Base-by-base conservation (phyloP, 2,113 vertebrate species). In the Cnemophilus loriae region DNA sequence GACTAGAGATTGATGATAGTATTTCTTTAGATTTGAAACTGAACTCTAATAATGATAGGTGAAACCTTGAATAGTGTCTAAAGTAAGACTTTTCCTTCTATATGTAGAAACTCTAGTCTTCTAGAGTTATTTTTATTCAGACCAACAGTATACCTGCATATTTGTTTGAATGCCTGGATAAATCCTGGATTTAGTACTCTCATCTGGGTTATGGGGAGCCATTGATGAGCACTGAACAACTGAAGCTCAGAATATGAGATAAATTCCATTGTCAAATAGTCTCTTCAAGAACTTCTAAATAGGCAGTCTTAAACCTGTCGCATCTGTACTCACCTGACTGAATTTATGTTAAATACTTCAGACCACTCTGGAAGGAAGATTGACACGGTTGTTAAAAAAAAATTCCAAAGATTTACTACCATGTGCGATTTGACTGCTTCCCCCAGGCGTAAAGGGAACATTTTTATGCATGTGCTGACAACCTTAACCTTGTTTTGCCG, bases 391-490 rank as follows among this genome's bases (percentile, higher is more conserved):
- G 13, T 55, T 91, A 63, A 86, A 84, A 47, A 47, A 4, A 42
- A 18, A 35, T 87, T n/a, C 44, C 6, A 12, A 42, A 46, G 46
- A 27, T 82, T 57, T 10, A 20, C 46, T 83, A 8, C 52, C 22
- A 4, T 50, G 49, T n/a, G 46, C 35, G 85, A 24, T 61, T 93
- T 79, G 41, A 68, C 37, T 86, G 39, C 20, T 85, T 93, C 41
- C 4, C 19, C n/a, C 23, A 61, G 41, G 21, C 13, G 4, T 61
- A 79, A 91, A 59, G 57, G 37, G 64, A 93, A 76, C 13, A 6
- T 89, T 79, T 87, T 73, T 76, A 69, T 94, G 94, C 95, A 95
- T 97, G 89, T 96, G 95, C 96, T 96, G 94, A 94, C 95, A 96
- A 95, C 95, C 94, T 97, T 95, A 95, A 89, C 77, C 47, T 97